Base-by-base conservation (phyloP, 1,140 invertebrate species). In the Leptopilina boulardi region DNA sequence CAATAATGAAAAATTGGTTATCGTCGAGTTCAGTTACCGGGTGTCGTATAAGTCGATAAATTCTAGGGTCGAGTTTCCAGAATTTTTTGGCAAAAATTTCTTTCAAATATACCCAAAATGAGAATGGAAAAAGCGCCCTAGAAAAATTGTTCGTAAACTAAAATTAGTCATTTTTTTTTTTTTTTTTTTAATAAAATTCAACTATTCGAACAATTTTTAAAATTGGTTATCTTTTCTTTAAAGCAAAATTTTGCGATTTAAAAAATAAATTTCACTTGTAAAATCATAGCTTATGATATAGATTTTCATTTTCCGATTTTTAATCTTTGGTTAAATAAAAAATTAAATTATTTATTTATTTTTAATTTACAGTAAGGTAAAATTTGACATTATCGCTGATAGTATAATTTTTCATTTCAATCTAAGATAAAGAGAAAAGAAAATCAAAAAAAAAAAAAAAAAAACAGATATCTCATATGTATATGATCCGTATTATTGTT, bases 1-100 rank as follows among this genome's bases (percentile, higher is more conserved):
- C 26, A 70, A 70, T 76, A 70, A 54, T 34, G 23, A 38, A 71
- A 44, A 71, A 23, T 42, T 34, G n/a, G 51, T 44, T 38, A 30
- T 71, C 44, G 26, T 42, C 18, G 38, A 71, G 70, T 23, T 44
- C 42, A 51, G 42, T 30, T 71, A 47, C 44, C 66, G 66, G 70
- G 44, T 66, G 44, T 71, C 23, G 51, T 10, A 71, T 70, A 74
- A 51, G 23, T 76, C 73, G 19, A 11, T 18, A 23, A 38, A 15
- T 21, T 74, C 10, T 4, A 56, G 73, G 2, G 21, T 38, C 13
- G n/a, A 1, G 18, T 56, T 54, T 74, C 26, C n/a, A n/a, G n/a
- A 26, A 34, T 6, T 66, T 66, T 13, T 15, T 30, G 59, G 4
- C 10, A 34, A 3, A 15, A n/a, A 66, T 66, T 66, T 30, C 23